Base-by-base conservation (phyloP, 2,113 vertebrate species). In the Paedocypris sp. region DNA sequence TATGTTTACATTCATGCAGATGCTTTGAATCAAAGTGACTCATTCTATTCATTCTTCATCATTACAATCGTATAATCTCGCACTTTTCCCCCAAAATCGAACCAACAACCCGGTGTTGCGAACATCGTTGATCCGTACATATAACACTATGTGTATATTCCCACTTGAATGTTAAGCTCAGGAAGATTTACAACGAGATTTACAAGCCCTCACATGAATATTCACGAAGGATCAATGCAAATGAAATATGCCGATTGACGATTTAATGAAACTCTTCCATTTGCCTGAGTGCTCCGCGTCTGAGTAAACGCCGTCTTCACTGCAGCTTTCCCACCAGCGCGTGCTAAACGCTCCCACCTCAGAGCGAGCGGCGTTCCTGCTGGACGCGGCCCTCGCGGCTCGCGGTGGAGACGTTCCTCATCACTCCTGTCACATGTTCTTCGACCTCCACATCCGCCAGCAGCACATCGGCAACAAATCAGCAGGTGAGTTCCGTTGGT, bases 401-500 rank as follows among this genome's bases (percentile, higher is more conserved):
- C 88, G 90, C 1, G 83, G 80, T 0, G 85, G 80, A 0, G 86
- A 87, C 56, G 87, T 84, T 0, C 84, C 89, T 41, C 88, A 82
- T 41, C 86, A 90, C 61, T 92, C 85, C 78, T 97, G 93, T 6
- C 89, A 97, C 75, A 97, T 98, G 95, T 91, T 99, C 73, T 99
- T 97, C 85, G 97, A 93, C 0, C 82, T 99, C 60, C 89, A 98
- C 64, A 79, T 99, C 75, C 94, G 93, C 76, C 93, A 95, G 71
- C 94, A 93, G 58, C 91, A 90, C 2, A 90, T 93, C 74, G 92
- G 86, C 0, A 86, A 90, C 36, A 99, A 94, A 77, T 93, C 92
- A 0, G 86, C 83, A 74, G 84, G 89, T 90, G 82, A 90, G 89
- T 81, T 10, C 0, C 1, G 9, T 12, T 23, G 13, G n/a, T 19